phyloP scores from a whole-genome alignment of 2,113 vertebrate genomes.

The Eidolon helvum region DNA sequence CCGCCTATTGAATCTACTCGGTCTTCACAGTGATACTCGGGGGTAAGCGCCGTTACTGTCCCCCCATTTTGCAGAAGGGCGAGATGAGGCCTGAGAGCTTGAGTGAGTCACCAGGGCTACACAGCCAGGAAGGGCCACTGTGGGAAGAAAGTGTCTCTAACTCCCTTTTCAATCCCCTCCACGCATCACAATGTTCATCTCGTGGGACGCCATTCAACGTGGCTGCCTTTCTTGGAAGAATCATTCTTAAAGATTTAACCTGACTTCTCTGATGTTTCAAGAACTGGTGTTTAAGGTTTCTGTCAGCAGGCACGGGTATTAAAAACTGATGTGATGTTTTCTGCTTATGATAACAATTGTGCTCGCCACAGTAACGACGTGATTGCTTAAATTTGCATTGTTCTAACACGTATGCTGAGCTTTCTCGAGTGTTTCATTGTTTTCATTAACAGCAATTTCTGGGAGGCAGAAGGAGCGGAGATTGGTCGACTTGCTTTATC shows the following conservation, averaged over 20 bases:
- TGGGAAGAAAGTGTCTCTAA: background rate
- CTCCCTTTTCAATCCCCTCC: background rate
- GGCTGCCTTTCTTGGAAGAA: too few species aligned
- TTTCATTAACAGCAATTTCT: background rate
- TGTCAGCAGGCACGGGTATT: too few species aligned
- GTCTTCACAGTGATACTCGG: background rate
- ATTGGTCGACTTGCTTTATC: background rate
- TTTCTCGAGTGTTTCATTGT: fast-evolving
- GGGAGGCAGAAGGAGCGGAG: background rate
- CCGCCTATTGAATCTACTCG: background rate
- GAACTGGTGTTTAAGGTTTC: background rate
- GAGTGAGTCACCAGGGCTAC: too few species aligned
- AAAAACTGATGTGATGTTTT: too few species aligned
- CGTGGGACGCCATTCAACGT: fast-evolving
- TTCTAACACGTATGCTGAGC: background rate
- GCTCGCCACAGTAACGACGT: fast-evolving
- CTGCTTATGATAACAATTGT: too few species aligned
- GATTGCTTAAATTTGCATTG: background rate
- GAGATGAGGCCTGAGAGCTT: background rate
- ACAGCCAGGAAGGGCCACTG: background rate
- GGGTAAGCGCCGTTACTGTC: background rate
- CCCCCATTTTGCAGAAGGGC: background rate
- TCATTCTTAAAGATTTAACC: background rate
- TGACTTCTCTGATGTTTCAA: background rate
- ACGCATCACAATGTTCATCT: fast-evolving